phyloP scores from a whole-genome alignment of 2,888 invertebrate species.

The Anagyrus pseudococci region DNA sequence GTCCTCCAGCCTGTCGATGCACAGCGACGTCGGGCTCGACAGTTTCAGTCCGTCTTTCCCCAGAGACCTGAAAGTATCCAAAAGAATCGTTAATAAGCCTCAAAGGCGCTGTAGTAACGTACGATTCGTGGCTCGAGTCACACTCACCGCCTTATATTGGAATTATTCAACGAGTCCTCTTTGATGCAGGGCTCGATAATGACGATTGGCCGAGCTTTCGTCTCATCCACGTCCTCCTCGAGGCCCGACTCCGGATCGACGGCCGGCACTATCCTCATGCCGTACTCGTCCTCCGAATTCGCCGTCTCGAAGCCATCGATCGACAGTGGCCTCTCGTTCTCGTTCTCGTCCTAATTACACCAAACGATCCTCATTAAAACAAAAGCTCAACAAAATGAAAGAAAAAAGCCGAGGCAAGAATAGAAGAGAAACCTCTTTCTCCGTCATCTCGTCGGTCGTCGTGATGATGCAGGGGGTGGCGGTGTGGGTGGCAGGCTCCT shows the following conservation, averaged over 20 bases:
- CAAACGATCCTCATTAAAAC: neutral
- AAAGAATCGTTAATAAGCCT: neutral
- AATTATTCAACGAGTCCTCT: conserved; percentile 19
- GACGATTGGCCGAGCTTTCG: conserved; percentile 56
- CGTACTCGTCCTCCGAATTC: conserved; percentile 54
- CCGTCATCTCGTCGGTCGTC: neutral
- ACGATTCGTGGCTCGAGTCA: too few species aligned
- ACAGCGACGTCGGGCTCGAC: conserved; percentile 46
- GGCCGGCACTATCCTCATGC: conserved; percentile 47
- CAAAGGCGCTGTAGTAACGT: too few species aligned
- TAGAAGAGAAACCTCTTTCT: neutral
- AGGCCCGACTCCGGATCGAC: conserved; percentile 32
- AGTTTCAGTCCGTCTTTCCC: conserved; percentile 9
- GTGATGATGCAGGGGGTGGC: conserved; percentile 8
- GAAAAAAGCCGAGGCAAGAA: neutral
- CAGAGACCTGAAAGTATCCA: conserved; percentile 27
- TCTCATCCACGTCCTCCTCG: conserved; percentile 46
- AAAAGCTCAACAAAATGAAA: neutral
- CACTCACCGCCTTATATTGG: conserved; percentile 16
- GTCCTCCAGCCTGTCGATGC: conserved; percentile 56
- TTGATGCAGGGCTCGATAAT: conserved; percentile 45
- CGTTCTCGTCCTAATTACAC: conserved; percentile 14
- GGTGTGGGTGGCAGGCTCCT: conserved; percentile 46
- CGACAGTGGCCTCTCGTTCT: conserved; percentile 33
- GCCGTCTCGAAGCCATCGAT: conserved; percentile 48